Conservation (phyloP, 2,888 invertebrate species). For the Andrena hattorfiana region DNA sequence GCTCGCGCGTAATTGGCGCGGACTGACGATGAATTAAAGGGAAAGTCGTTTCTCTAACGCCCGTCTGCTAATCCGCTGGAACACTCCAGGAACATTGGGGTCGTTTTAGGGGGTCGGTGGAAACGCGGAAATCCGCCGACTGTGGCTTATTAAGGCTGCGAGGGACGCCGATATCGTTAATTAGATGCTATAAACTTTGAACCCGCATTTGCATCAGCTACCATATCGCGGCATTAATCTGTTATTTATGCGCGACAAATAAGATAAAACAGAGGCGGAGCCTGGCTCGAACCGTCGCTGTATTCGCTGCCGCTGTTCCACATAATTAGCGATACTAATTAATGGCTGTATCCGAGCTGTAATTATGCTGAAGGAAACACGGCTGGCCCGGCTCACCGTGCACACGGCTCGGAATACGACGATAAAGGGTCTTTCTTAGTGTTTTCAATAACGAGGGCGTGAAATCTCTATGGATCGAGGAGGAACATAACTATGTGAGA, state of each 20-base stretch:
- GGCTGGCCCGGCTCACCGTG: conserved; percentile 20
- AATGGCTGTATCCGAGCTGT: conserved; percentile 69
- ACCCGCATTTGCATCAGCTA: conserved; percentile 74
- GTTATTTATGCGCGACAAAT: conserved; percentile 72
- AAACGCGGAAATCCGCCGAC: conserved; percentile 39
- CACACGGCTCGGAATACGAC: conserved; percentile 25
- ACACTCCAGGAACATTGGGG: too few species aligned
- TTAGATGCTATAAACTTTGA: conserved; percentile 78
- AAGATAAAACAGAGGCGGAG: conserved; percentile 60
- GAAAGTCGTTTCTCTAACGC: background rate
- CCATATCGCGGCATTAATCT: conserved; percentile 73
- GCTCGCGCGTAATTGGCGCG: conserved; percentile 35
- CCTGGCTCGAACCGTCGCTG: conserved; percentile 16
- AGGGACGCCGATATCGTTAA: conserved; percentile 67
- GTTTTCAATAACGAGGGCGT: conserved; percentile 33
- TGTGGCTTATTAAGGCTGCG: conserved; percentile 59
- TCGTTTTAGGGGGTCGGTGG: background rate
- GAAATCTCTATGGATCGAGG: conserved; percentile 16
- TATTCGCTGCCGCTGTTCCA: conserved; percentile 66
- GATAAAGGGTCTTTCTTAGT: background rate
- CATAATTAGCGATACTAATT: conserved; percentile 79
- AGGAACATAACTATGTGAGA: too few species aligned
- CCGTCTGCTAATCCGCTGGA: too few species aligned
- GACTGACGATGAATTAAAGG: background rate
- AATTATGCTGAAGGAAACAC: conserved; percentile 66